These are phyloP conservation scores for Marmota monax DNA, from an alignment of 2,113 vertebrate species.

Conservation along the genomic window DNA sequence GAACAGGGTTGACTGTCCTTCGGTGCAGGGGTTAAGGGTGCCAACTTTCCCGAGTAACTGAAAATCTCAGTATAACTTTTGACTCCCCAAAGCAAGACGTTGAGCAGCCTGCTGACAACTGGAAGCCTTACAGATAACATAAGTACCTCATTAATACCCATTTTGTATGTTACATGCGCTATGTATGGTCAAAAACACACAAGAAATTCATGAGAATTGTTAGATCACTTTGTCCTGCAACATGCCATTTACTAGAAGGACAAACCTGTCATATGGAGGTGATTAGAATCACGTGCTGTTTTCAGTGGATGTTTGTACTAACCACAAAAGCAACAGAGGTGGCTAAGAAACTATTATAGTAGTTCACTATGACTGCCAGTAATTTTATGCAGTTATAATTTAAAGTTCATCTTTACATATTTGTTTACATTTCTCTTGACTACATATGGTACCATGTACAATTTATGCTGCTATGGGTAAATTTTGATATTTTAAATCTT, in stretches of 20 bases:
- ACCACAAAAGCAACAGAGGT: background rate
- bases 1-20: background rate
- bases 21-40: background rate
- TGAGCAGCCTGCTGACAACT: background rate
- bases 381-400: background rate
- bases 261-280: background rate
- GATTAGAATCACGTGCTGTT: background rate
- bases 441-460: background rate
- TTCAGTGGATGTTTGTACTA: background rate
- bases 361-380: background rate
- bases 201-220: background rate
- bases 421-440: background rate
- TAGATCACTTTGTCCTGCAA: background rate
- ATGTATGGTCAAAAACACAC: background rate
- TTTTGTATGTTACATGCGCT: background rate
- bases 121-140: background rate
- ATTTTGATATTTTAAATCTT: conserved; percentile 7
- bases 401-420: background rate
- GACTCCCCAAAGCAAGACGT: background rate
- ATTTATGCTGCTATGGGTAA: background rate
- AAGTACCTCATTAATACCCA: background rate
- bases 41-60: background rate
- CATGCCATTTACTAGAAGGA: no score
- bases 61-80: background rate
- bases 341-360: no score